Percentiles rank a stretch among this genome's conserved stretches.
These are phyloP conservation scores for Temnothorax rugatulus DNA, from an alignment of 2,888 invertebrate genomes.

Conservation along the genomic window DNA sequence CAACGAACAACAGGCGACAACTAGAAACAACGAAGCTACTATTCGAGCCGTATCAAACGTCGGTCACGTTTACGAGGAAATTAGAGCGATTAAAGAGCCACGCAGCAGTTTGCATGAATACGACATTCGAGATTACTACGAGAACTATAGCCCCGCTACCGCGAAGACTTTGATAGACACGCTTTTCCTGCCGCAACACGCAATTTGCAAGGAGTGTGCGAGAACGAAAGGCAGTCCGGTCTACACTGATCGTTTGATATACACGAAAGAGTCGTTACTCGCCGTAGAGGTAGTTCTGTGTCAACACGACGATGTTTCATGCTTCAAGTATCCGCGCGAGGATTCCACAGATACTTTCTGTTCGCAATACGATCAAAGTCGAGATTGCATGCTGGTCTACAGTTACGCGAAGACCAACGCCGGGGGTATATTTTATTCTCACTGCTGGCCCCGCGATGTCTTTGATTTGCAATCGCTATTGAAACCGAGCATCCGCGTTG, in stretches of 20 bases:
- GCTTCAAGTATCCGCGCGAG: constrained; percentile 67
- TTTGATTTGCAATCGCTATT: constrained; percentile 74
- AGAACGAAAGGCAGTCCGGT: constrained; percentile 77
- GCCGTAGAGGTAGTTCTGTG: constrained; percentile 77
- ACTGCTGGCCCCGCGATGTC: constrained; percentile 63
- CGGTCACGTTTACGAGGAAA: constrained; percentile 79
- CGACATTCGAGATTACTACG: constrained; percentile 75
- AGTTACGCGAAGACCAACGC: constrained; percentile 76
- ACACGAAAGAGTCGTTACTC: constrained; percentile 74
- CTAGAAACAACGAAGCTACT: constrained; percentile 15
- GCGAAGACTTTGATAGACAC: constrained; percentile 72
- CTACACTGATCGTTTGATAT: constrained; percentile 82
- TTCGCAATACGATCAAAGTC: constrained; percentile 55
- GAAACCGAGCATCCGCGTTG: constrained; percentile 73
- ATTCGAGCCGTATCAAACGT: constrained; percentile 38
- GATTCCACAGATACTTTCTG: constrained; percentile 29
- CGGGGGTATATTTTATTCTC: constrained; percentile 78
- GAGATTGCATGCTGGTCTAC: constrained; percentile 80
- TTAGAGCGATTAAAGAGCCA: constrained; percentile 62
- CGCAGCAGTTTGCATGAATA: constrained; percentile 52
- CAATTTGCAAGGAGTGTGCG: constrained; percentile 78
- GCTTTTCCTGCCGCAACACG: constrained; percentile 65
- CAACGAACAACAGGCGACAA: background rate
- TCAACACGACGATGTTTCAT: constrained; percentile 73
- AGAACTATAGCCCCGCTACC: constrained; percentile 68